Evolutionary conservation across 2,888 invertebrate species (phyloP), one percentile per base, ranked within the genome.

Genomic region (Hipparchia sbordonii): DNA sequence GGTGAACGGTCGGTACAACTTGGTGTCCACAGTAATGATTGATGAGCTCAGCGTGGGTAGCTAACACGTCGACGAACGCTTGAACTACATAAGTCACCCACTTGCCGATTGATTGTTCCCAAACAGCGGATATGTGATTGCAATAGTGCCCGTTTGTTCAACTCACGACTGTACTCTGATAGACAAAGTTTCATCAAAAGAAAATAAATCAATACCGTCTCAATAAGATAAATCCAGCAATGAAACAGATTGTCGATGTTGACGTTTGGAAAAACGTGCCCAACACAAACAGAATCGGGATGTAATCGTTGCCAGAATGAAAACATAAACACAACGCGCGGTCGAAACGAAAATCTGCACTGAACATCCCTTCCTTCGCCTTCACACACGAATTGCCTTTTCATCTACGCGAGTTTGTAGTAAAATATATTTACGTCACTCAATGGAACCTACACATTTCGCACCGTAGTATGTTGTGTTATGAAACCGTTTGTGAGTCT

Each of bases 311-410:
- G 89, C 89, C 92, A 91, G 88, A 88, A 85, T 80, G 80, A 86
- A 87, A 91, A 92, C 87, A 87, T 91, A 92, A 92, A 92, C 90
- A 90, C 84, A 51, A 81, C 84, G 82, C 82, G 85, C 87, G 85
- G 85, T 88, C 87, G 88, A 89, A 87, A 87, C 85, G 39, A 39
- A 39, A 39, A 39, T 39, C 39, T 39, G 84, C 84, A 85, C 84
- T 83, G 80, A 81, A 82, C 82, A 85, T 82, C 82, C 82, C 80
- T 81, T 80, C 80, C 81, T 82, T 79, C 79, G 80, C 78, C 75
- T 81, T 77, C 71, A 72, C 51, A 62, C 68, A 68, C 65, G 67
- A 62, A 70, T 66, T 60, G 67, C 67, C 70, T 70, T 67, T 67
- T 60, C 70, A 73, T 70, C 72, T 71, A 74, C 71, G 72, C 69